phyloP scores from a whole-genome alignment of 2,888 invertebrate genomes.

The Panorpa germanica region DNA sequence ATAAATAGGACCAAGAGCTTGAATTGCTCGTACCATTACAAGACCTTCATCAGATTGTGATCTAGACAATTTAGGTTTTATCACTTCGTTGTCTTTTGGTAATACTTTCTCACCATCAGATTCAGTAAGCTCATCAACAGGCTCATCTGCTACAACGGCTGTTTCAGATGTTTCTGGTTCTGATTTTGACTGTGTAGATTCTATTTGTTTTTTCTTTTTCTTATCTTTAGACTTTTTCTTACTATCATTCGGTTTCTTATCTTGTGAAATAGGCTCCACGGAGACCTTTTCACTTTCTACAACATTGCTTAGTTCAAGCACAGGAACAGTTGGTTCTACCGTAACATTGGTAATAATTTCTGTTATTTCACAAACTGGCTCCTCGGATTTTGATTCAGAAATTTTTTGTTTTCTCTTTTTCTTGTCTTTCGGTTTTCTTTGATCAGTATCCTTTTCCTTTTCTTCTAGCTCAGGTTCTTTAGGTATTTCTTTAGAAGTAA shows the following conservation, averaged over 20 bases:
- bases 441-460: conserved; percentile 17
- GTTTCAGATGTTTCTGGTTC: too few relatives aligned
- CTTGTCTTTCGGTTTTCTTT: conserved; percentile 1
- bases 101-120: too few relatives aligned
- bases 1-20: too few relatives aligned
- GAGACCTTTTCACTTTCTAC: conserved; percentile 1
- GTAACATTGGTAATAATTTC: neutral
- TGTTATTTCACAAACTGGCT: conserved; percentile 9
- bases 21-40: too few relatives aligned
- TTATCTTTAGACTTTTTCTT: conserved; percentile 10
- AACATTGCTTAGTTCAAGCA: neutral
- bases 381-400: conserved; percentile 7
- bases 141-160: too few relatives aligned
- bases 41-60: too few relatives aligned
- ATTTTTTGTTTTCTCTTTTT: conserved; percentile 7
- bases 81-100: too few relatives aligned
- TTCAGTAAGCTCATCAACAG: too few relatives aligned
- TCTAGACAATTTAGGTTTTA: too few relatives aligned
- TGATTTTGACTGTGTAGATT: too few relatives aligned
- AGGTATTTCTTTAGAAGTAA: conserved; percentile 3
- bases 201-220: conserved; percentile 9
- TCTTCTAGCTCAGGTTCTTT: conserved; percentile 14
- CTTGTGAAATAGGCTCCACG: neutral
- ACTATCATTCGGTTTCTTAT: conserved; percentile 6
- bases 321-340: neutral